Percentiles rank a stretch among this genome's conserved stretches.
Evolutionary conservation across 2,888 invertebrate species (phyloP).

Genomic region (Scrobipalpa atriplicella): DNA sequence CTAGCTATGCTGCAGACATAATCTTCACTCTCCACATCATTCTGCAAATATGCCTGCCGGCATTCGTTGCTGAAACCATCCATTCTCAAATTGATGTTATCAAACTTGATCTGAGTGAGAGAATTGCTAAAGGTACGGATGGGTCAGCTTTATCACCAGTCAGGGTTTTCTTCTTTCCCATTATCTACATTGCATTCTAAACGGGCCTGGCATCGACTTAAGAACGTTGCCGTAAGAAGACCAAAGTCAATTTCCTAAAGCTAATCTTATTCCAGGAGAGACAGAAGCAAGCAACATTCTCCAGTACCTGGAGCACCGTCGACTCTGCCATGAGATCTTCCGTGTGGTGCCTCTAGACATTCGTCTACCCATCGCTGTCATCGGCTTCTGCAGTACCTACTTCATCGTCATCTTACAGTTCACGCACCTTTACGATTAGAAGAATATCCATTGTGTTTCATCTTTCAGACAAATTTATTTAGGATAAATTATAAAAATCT

Average conservation of each 20-base stretch:
- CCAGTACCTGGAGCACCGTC: constrained; percentile 5
- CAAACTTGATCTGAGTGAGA: constrained; percentile 13
- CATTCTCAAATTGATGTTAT: constrained; percentile 22
- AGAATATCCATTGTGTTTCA: background rate
- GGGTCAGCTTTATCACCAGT: background rate
- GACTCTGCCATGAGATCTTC: background rate
- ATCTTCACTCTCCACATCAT: background rate
- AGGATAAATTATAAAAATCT: too few relatives aligned
- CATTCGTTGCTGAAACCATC: constrained; percentile 22
- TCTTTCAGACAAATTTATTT: too few relatives aligned
- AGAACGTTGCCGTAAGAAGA: too few relatives aligned
- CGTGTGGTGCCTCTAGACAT: constrained; percentile 3
- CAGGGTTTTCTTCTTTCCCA: background rate
- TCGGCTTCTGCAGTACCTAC: constrained; percentile 19
- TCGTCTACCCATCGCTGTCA: background rate
- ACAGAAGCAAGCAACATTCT: constrained; percentile 1
- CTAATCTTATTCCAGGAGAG: background rate
- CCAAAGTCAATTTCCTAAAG: too few relatives aligned
- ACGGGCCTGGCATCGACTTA: too few relatives aligned
- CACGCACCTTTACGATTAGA: constrained; percentile 11
- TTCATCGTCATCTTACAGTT: constrained; percentile 23
- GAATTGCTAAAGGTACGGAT: constrained; percentile 16
- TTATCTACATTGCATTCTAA: too few relatives aligned
- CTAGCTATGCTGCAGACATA: background rate
- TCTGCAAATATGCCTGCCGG: constrained; percentile 15